Conservation (phyloP, 1,140 invertebrate species). For the Zaprionus nigranus region DNA sequence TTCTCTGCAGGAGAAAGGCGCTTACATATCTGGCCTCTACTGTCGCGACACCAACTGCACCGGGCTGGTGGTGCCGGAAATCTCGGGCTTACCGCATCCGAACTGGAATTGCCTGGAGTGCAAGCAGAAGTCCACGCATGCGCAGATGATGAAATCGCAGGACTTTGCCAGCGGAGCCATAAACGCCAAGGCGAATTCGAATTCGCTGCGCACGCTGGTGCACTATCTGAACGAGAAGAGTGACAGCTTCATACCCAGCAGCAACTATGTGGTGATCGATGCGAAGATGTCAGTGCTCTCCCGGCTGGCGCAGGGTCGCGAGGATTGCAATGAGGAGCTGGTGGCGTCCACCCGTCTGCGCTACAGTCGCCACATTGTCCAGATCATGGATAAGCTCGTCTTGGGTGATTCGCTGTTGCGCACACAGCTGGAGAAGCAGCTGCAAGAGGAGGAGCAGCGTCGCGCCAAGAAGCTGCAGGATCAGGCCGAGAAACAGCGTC, state of each 20-base stretch:
- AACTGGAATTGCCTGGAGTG: slow-evolving; percentile 80
- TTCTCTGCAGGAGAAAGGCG: slow-evolving; percentile 68
- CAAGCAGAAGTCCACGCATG: slow-evolving; percentile 79
- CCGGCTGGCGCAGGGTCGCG: slow-evolving; percentile 54
- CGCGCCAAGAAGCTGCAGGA: slow-evolving; percentile 61
- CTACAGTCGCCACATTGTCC: slow-evolving; percentile 82
- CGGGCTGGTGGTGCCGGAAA: slow-evolving; percentile 78
- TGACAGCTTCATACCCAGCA: slow-evolving; percentile 72
- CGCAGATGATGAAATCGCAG: slow-evolving; percentile 79
- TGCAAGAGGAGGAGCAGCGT: slow-evolving; percentile 59
- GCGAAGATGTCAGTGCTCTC: slow-evolving; percentile 74
- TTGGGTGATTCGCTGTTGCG: slow-evolving; percentile 82
- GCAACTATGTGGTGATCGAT: slow-evolving; percentile 77
- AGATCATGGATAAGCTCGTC: slow-evolving; percentile 81
- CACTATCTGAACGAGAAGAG: slow-evolving; percentile 80
- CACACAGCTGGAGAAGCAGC: slow-evolving; percentile 61
- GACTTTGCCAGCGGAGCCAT: slow-evolving; percentile 79
- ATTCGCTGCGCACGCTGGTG: slow-evolving; percentile 71
- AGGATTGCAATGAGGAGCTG: slow-evolving; percentile 77
- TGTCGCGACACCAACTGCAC: slow-evolving; percentile 77
- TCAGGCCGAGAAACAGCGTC: slow-evolving; percentile 65
- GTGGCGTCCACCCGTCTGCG: slow-evolving; percentile 62
- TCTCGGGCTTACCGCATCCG: slow-evolving; percentile 75
- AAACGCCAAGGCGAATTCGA: slow-evolving; percentile 77
- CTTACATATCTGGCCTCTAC: slow-evolving; percentile 77